Conservation (phyloP, 1,140 invertebrate genomes). For the Brachionus koreanus region DNA sequence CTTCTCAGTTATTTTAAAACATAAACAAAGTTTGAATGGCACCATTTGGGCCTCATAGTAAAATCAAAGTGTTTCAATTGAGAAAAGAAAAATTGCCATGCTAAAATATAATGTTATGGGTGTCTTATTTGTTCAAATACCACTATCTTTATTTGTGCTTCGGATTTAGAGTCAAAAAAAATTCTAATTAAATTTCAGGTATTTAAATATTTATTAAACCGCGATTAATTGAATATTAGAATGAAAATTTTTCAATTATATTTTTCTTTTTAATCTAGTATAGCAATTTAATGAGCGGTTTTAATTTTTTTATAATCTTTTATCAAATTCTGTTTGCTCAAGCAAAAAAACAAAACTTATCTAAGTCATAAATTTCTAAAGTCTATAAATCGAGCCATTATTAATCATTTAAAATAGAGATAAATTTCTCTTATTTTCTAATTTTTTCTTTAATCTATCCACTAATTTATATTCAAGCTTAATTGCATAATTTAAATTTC, state of each 20-base stretch:
- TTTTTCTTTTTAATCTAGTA: not conserved
- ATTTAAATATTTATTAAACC: conserved; percentile 6
- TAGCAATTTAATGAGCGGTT: not conserved
- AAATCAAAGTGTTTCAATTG: not conserved
- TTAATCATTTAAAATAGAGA: not conserved
- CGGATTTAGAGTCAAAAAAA: not conserved
- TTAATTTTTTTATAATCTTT: not conserved
- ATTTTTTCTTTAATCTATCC: not conserved
- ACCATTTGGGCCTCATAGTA: not conserved
- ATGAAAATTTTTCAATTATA: not conserved
- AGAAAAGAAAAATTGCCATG: not conserved
- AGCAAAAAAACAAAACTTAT: not conserved
- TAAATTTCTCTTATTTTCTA: not conserved
- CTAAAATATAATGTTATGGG: not conserved
- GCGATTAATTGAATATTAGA: not conserved
- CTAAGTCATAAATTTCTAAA: not conserved
- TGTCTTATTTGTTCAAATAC: not conserved
- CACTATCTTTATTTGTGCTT: not conserved
- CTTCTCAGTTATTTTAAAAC: not conserved
- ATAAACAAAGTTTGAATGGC: not conserved
- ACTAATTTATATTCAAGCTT: not conserved
- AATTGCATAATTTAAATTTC: not conserved
- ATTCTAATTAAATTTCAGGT: not conserved
- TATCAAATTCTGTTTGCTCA: not conserved
- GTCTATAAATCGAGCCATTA: not conserved